Percentiles rank a stretch among this genome's conserved stretches.
Conservation (phyloP, 2,113 vertebrate species). For the Takifugu bimaculatus region DNA sequence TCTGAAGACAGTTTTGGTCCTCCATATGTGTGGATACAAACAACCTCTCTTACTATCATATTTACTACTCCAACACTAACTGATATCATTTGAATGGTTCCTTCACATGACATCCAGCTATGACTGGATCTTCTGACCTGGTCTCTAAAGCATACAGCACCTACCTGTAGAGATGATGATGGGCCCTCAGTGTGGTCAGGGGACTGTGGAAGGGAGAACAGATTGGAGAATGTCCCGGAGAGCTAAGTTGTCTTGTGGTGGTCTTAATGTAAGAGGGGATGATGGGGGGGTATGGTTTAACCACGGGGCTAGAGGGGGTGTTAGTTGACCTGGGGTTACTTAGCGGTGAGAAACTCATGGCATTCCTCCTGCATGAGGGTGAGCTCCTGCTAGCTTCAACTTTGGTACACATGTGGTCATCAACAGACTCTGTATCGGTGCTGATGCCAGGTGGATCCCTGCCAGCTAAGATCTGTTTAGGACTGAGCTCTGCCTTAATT, state of each 20-base stretch:
- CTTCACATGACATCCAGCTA: no score
- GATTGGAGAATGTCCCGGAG: slow-evolving; percentile 82
- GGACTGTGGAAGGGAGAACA: slow-evolving; percentile 88
- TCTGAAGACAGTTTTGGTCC: no score
- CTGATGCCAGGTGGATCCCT: slow-evolving; percentile 31
- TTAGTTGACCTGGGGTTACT: slow-evolving; percentile 71
- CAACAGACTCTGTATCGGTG: slow-evolving; percentile 57
- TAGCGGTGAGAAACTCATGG: slow-evolving; percentile 42
- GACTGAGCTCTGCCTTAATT: slow-evolving; percentile 10
- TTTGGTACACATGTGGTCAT: slow-evolving; percentile 40
- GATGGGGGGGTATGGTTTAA: slow-evolving; percentile 83
- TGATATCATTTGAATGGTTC: no score
- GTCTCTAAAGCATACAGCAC: background rate
- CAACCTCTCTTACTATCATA: no score
- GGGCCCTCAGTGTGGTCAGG: slow-evolving; percentile 68
- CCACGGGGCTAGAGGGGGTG: slow-evolving; percentile 41
- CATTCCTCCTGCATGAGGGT: background rate
- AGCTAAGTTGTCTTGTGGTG: slow-evolving; percentile 91
- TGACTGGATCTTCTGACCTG: no score
- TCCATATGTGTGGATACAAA: no score
- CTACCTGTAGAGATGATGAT: slow-evolving; percentile 68
- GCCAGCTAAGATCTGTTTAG: slow-evolving; percentile 29
- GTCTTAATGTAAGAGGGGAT: slow-evolving; percentile 93
- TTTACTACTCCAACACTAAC: no score
- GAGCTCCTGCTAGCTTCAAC: slow-evolving; percentile 25